Conservation (phyloP, 2,797 vertebrate genomes). For the Otolemur crassicaudatus region DNA sequence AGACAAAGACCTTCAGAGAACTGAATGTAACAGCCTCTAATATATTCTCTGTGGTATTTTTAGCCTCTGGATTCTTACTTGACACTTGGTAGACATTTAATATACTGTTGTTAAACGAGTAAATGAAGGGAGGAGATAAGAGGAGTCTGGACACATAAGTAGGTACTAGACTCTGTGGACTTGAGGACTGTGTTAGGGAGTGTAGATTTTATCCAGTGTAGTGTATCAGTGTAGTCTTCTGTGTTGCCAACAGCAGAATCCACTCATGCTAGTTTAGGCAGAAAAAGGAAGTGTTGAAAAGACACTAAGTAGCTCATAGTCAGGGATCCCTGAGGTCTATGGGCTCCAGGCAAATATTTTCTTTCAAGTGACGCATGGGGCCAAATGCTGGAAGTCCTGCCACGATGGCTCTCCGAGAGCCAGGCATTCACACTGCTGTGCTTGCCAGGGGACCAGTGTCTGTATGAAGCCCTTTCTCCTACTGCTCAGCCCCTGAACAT, state of each 20-base stretch:
- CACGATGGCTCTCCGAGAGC: neutral
- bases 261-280: neutral
- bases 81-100: neutral
- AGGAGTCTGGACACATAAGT: neutral
- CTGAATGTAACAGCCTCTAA: neutral
- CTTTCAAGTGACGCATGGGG: neutral
- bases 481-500: neutral
- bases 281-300: neutral
- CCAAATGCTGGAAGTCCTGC: neutral
- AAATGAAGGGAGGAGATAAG: neutral
- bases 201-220: neutral
- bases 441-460: neutral
- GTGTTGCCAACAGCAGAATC: neutral
- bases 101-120: neutral
- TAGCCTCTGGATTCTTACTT: neutral
- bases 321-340: neutral
- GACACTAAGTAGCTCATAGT: neutral
- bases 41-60: neutral
- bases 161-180: neutral
- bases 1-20: neutral
- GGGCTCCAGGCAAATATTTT: neutral
- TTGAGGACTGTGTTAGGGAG: neutral
- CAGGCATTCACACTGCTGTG: neutral
- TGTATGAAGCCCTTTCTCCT: neutral
- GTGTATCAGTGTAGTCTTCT: neutral